Percentiles rank a stretch among this genome's conserved stretches.
These are phyloP conservation scores for Danio tinwini DNA, from an alignment of 2,797 vertebrate species.

Conservation along the genomic window DNA sequence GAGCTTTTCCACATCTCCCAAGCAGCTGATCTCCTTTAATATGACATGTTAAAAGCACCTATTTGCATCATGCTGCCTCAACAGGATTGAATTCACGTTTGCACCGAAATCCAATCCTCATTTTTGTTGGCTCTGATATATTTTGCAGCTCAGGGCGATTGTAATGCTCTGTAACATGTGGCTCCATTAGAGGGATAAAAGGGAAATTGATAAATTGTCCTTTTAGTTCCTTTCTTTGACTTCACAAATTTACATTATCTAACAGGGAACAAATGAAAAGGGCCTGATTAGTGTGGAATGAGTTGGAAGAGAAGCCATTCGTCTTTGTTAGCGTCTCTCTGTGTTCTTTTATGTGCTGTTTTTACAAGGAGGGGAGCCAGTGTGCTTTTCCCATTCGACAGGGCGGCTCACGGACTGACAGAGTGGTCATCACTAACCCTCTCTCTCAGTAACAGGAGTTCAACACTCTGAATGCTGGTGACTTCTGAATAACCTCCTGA, in stretches of 20 bases:
- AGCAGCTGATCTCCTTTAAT: conserved; percentile 18
- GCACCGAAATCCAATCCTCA: conserved; percentile 27
- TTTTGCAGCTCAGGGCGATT: conserved; percentile 56
- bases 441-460: conserved; percentile 49
- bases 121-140: conserved; percentile 31
- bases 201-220: conserved; percentile 78
- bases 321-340: conserved; percentile 84
- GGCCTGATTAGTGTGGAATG: conserved; percentile 83
- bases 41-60: background rate
- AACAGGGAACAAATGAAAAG: conserved; percentile 76
- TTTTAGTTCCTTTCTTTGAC: conserved; percentile 82
- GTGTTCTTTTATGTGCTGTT: conserved; percentile 80
- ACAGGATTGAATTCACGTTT: conserved; percentile 12
- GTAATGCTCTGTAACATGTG: conserved; percentile 58
- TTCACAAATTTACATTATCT: conserved; percentile 85
- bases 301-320: conserved; percentile 73
- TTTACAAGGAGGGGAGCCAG: conserved; percentile 76
- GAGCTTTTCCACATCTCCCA: conserved; percentile 12
- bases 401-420: conserved; percentile 42
- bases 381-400: conserved; percentile 52
- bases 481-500: conserved; percentile 84
- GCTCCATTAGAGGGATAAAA: conserved; percentile 73
- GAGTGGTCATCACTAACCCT: conserved; percentile 74
- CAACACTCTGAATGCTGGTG: conserved; percentile 72
- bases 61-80: background rate